Evolutionary conservation across 2,888 invertebrate genomes (phyloP).

Genomic region (Drosophila mimetica): DNA sequence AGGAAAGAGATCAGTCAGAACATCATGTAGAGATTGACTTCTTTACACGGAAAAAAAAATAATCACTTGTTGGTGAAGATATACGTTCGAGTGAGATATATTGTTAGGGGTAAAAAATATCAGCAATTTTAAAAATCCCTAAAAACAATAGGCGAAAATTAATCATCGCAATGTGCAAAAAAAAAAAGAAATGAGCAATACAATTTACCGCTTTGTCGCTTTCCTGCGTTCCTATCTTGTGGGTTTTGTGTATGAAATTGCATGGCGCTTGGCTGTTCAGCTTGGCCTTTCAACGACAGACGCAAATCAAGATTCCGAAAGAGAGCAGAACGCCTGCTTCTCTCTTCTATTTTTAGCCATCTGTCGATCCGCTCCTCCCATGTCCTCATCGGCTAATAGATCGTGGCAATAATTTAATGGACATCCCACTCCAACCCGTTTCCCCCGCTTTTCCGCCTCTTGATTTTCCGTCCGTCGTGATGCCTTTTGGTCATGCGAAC

Average conservation of each 20-base stretch:
- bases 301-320: constrained; percentile 45
- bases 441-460: background rate
- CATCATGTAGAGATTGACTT: background rate
- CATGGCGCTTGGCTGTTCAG: constrained; percentile 60
- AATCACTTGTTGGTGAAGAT: no score
- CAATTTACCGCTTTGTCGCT: background rate
- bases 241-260: constrained; percentile 11
- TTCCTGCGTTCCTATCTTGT: no score
- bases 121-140: no score
- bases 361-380: constrained; percentile 6
- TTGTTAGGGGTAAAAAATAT: no score
- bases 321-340: background rate
- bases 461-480: constrained; percentile 15
- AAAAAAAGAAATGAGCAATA: no score
- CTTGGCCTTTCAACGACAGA: constrained; percentile 64
- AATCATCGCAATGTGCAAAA: no score
- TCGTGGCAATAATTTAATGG: constrained; percentile 76
- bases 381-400: constrained; percentile 71
- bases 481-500: constrained; percentile 37
- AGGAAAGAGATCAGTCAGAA: background rate
- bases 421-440: constrained; percentile 36
- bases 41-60: background rate
- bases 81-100: no score
- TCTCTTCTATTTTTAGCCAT: constrained; percentile 47
- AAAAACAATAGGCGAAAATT: no score